A percentile compares a stretch with the other conserved stretches of the same genome.
These are phyloP conservation scores for Philopotamus ludificatus DNA, from an alignment of 1,140 invertebrate genomes.

Conservation along the genomic window DNA sequence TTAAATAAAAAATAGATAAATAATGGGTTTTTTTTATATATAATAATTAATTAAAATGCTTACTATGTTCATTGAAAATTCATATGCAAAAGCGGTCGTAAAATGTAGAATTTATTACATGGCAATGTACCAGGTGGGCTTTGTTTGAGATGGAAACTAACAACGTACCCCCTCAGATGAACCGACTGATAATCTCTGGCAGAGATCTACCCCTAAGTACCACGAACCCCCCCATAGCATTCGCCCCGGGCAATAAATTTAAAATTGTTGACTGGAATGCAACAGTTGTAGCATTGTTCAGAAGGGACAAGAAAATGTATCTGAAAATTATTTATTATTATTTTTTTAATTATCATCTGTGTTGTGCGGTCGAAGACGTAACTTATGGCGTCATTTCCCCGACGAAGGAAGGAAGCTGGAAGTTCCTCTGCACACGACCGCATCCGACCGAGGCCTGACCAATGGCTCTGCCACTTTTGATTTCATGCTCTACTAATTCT, in stretches of 20 bases:
- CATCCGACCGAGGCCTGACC: conserved; percentile 10
- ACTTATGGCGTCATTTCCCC: conserved; percentile 29
- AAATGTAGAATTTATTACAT: neutral
- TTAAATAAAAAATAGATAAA: too few species aligned
- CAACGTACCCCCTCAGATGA: neutral
- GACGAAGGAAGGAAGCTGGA: conserved; percentile 19
- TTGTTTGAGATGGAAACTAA: neutral
- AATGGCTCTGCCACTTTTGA: conserved; percentile 24
- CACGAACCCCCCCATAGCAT: neutral
- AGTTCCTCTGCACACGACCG: conserved; percentile 19
- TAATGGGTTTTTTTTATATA: too few species aligned
- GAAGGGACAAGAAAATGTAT: too few species aligned
- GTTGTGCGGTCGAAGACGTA: conserved; percentile 23
- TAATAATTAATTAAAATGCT: too few species aligned
- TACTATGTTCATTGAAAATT: too few species aligned
- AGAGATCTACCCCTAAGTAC: neutral
- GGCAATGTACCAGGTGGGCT: neutral
- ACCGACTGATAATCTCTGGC: neutral
- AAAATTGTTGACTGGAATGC: neutral
- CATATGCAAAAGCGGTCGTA: neutral
- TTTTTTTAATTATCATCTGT: too few species aligned
- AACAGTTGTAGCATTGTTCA: neutral
- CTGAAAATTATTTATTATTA: too few species aligned
- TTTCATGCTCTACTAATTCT: conserved; percentile 16
- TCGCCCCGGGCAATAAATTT: neutral